Evolutionary conservation across 2,113 vertebrate species (phyloP).

Genomic region (Xerus inauris): DNA sequence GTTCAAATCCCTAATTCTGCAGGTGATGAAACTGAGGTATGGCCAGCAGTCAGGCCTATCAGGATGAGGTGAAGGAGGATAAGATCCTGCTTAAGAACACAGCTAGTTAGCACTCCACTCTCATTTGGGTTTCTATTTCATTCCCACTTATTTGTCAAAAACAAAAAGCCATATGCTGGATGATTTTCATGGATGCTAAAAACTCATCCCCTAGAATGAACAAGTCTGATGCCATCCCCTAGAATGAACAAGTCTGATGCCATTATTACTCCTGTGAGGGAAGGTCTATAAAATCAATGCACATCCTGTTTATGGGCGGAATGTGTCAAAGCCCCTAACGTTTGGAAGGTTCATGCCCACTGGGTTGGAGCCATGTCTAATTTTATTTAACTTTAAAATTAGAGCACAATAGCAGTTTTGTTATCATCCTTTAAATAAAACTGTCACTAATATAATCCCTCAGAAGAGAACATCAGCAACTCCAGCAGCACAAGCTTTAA

Average conservation of each 20-base stretch:
- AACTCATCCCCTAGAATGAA: background rate
- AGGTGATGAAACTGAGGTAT: background rate
- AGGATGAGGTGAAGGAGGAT: background rate
- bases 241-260: no score
- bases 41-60: background rate
- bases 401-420: constrained; percentile 3
- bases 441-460: background rate
- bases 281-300: background rate
- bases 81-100: background rate
- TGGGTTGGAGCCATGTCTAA: background rate
- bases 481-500: background rate
- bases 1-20: background rate
- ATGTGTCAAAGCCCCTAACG: background rate
- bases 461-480: constrained; percentile 41
- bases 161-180: background rate
- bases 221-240: background rate
- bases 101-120: background rate
- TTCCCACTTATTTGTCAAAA: constrained; percentile 24
- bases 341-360: background rate
- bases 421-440: background rate
- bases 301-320: background rate
- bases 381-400: constrained; percentile 45
- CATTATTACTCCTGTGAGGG: background rate
- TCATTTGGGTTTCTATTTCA: background rate
- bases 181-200: background rate